Conservation (phyloP, 2,888 invertebrate genomes). For the Cryptus viduatorius region DNA sequence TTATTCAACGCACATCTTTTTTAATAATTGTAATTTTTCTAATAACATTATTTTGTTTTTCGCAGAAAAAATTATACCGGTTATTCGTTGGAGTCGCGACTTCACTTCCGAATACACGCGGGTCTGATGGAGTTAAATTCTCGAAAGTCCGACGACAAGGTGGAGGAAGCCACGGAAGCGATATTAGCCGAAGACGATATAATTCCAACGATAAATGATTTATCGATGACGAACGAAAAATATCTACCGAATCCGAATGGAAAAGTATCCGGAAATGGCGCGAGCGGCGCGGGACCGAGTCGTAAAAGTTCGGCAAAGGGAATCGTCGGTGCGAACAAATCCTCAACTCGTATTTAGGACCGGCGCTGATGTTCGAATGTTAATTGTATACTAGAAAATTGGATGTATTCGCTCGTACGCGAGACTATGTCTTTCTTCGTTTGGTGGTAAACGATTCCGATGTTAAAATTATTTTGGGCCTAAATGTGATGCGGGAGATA, state of each 20-base stretch:
- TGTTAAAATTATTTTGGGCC: background rate
- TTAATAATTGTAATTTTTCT: background rate
- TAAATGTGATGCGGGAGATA: background rate
- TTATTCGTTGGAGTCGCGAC: conserved; percentile 94
- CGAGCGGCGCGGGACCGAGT: conserved; percentile 47
- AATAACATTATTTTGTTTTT: conserved; percentile 34
- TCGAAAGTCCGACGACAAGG: conserved; percentile 73
- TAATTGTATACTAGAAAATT: conserved; percentile 19
- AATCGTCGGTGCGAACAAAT: conserved; percentile 29
- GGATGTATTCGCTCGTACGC: background rate
- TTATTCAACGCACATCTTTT: background rate
- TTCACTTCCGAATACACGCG: conserved; percentile 96
- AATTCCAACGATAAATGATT: conserved; percentile 13
- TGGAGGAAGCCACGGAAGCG: conserved; percentile 68
- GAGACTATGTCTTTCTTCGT: background rate
- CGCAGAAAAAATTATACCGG: conserved; percentile 94
- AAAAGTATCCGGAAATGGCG: conserved; percentile 13
- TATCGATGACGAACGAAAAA: conserved; percentile 27
- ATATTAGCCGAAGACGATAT: conserved; percentile 64
- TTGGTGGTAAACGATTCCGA: conserved; percentile 3
- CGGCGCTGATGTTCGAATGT: background rate
- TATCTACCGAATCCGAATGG: conserved; percentile 28
- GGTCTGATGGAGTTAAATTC: conserved; percentile 86
- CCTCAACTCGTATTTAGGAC: conserved; percentile 50
- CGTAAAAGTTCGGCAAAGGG: conserved; percentile 45